Base-by-base conservation (phyloP, 2,797 vertebrate genomes). In the Brotula barbata region DNA sequence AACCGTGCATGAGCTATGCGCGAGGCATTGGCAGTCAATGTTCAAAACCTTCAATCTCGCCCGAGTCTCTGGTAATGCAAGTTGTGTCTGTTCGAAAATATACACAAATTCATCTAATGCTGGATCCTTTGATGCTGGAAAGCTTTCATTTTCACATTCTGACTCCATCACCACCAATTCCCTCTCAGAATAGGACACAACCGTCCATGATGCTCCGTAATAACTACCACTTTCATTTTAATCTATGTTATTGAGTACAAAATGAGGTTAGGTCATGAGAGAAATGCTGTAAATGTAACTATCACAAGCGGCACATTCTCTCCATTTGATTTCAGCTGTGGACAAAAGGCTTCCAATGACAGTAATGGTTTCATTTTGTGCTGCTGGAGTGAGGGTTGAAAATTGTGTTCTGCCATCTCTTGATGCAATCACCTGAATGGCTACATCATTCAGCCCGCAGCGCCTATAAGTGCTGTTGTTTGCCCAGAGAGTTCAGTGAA, bases 391-490 rank as follows among this genome's bases (percentile, higher is more conserved):
- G 25, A 57, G 52, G 36, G 40, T 17, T 53, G 64, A 47, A 68
- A 64, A 80, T 43, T 58, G 67, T 21, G 53, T 45, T 58, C 46
- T 1, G 61, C 39, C 28, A 0, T 68, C 71, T 68, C 58, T 67
- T 61, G 65, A 69, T 73, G 61, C 59, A 75, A 71, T 78, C 65
- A 71, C 34, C 28, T 68, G 62, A 68, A 69, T 67, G 68, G 59
- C 49, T 22, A 39, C 68, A n/a, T n/a, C 66, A 9, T 68, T 77
- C 56, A 47, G 52, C 11, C 43, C 43, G 50, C 33, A 13, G 50
- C 45, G 15, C 53, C 44, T 3, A 44, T 21, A 25, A 34, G 28
- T 17, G 6, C 10, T 7, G 21, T 7, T 64, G 53, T 68, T 77
- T 57, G 64, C 44, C 46, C 34, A 16, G 17, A 58, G 53, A 73